phyloP scores from a whole-genome alignment of 2,888 invertebrate genomes.

The Dryococelus australis region DNA sequence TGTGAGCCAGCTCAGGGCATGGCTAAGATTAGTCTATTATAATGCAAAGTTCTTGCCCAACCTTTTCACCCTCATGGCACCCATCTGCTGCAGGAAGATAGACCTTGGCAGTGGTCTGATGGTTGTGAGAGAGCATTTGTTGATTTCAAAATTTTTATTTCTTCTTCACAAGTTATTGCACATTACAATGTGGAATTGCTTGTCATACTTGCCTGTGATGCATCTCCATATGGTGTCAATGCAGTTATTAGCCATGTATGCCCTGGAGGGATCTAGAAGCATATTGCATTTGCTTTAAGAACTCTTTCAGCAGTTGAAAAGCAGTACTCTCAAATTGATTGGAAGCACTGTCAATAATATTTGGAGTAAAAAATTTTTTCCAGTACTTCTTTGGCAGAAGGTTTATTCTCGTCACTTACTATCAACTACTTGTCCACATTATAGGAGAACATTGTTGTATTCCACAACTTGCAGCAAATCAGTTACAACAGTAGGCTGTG shows the following conservation, averaged over 20 bases:
- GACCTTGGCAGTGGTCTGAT: neutral
- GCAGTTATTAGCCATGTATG: neutral
- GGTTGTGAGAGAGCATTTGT: neutral
- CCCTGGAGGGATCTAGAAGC: slow-evolving; percentile 39
- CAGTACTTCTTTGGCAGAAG: neutral
- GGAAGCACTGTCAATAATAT: neutral
- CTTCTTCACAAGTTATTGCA: slow-evolving; percentile 26
- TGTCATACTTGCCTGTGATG: slow-evolving; percentile 26
- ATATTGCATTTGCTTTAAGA: slow-evolving; percentile 49
- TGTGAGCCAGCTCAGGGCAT: slow-evolving; percentile 27
- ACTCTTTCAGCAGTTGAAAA: slow-evolving; percentile 47
- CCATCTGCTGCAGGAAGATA: slow-evolving; percentile 26
- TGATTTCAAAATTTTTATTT: neutral
- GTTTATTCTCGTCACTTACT: slow-evolving; percentile 43
- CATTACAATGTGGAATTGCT: slow-evolving; percentile 30
- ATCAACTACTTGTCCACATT: slow-evolving; percentile 45
- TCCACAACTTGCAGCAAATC: slow-evolving; percentile 46
- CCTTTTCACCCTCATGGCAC: slow-evolving; percentile 17
- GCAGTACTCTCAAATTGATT: slow-evolving; percentile 27
- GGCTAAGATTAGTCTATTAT: slow-evolving; percentile 34
- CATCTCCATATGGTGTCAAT: no score
- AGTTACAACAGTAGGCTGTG: slow-evolving; percentile 46
- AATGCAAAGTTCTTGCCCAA: slow-evolving; percentile 32
- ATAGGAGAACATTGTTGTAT: slow-evolving; percentile 46
- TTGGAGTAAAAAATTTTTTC: neutral